Base-by-base conservation (phyloP, 2,888 invertebrate genomes). In the Serrognathus titanus region DNA sequence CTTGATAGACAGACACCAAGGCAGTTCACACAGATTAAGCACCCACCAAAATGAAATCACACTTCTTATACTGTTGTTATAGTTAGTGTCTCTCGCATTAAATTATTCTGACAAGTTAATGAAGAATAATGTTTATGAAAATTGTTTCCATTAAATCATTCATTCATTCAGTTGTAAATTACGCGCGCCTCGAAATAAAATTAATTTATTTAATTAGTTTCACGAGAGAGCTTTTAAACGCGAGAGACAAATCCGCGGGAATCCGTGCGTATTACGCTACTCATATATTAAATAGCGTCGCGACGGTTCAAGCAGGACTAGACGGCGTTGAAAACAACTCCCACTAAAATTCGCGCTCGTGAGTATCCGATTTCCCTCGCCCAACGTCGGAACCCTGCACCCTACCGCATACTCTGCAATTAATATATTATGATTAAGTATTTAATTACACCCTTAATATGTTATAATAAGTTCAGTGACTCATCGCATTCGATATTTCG, bases 351-450 rank as follows among this genome's bases (percentile, higher is more conserved):
- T 38, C 43, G 20, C 13, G 16, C 20, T 43, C 43, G 43, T 38
- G 35, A 12, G n/a, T 37, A 37, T 49, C 20, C 49, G 49, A 50
- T 46, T 41, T 31, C 46, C 48, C 53, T 69, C 72, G 73, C 63
- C 54, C 56, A 45, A 52, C 45, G 51, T 66, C 75, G 74, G 64
- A 50, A 58, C 56, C 53, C 74, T 72, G 72, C 73, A 73, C 71
- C 71, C 71, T 62, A 67, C 73, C 73, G 74, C 74, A 75, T 73
- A 69, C 70, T 69, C 71, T 70, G 72, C 75, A 75, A 76, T 76
- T 76, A 76, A 76, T 76, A 75, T 74, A 74, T 75, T 73, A 73
- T 74, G 72, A 75, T 75, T 73, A 75, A 72, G 71, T 73, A 73
- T 75, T 75, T 76, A 75, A 76, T 76, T 76, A 72, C 72, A 64